A percentile compares a stretch with the other conserved stretches of the same genome.
Conservation (phyloP, 2,113 vertebrate genomes). For the Dipodomys stephensi region DNA sequence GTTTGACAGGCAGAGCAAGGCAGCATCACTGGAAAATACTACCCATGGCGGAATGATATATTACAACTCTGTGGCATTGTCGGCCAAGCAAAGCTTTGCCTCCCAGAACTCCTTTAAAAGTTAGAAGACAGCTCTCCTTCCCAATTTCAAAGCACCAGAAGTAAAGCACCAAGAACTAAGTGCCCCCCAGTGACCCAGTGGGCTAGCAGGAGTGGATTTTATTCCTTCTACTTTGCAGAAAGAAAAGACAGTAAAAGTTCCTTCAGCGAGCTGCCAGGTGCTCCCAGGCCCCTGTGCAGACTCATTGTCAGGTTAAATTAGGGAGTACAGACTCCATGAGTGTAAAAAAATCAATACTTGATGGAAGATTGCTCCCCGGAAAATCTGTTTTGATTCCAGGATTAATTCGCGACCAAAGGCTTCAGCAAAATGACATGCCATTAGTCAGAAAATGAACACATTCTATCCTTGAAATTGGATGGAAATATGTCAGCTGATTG, state of each 20-base stretch:
- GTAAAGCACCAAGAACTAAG: constrained; percentile 87
- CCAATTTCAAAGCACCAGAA: constrained; percentile 90
- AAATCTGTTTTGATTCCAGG: constrained; percentile 99
- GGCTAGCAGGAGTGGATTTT: constrained; percentile 76
- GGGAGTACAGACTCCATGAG: constrained; percentile 99
- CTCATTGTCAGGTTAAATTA: constrained; percentile 99
- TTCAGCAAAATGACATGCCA: constrained; percentile 99
- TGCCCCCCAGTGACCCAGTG: constrained; percentile 78
- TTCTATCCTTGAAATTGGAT: constrained; percentile 99
- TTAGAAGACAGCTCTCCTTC: constrained; percentile 81
- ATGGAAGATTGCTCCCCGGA: constrained; percentile 99
- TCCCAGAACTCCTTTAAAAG: constrained; percentile 82
- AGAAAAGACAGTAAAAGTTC: constrained; percentile 93
- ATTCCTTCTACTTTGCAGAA: constrained; percentile 88
- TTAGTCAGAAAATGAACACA: constrained; percentile 99
- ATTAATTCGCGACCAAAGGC: constrained; percentile 99
- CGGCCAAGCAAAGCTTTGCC: constrained; percentile 73
- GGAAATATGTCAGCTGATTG: constrained; percentile 99
- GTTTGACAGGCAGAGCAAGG: constrained; percentile 60
- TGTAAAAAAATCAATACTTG: constrained; percentile 99
- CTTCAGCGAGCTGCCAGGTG: constrained; percentile 97
- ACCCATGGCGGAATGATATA: constrained; percentile 73
- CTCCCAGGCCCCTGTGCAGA: constrained; percentile 99
- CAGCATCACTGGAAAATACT: constrained; percentile 79
- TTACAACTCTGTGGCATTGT: constrained; percentile 81